A percentile compares a stretch with the other conserved stretches of the same genome.
These are phyloP conservation scores for Pandemis corylana DNA, from an alignment of 2,888 invertebrate genomes.

Conservation along the genomic window DNA sequence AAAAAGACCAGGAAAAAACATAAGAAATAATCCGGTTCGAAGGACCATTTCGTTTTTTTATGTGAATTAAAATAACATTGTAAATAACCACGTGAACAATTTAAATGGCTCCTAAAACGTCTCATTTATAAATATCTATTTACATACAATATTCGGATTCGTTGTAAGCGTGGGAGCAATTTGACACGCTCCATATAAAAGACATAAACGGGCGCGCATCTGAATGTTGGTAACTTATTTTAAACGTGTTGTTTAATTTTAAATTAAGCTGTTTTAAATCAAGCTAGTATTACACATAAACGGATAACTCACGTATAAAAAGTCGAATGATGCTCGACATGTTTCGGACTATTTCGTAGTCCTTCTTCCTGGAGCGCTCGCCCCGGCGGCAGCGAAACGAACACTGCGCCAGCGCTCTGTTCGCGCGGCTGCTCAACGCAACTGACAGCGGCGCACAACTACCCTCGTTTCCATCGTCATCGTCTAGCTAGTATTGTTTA, in stretches of 20 bases:
- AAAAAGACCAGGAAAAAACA: not conserved
- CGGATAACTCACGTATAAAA: too few species aligned
- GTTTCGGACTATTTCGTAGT: too few species aligned
- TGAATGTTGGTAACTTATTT: not conserved
- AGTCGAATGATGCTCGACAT: too few species aligned
- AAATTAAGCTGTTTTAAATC: not conserved
- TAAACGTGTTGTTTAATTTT: not conserved
- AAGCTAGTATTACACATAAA: not conserved
- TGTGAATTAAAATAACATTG: too few species aligned
- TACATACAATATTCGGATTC: conserved; percentile 1
- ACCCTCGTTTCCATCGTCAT: too few species aligned
- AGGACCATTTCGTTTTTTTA: not conserved
- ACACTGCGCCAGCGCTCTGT: too few species aligned
- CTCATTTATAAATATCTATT: conserved; percentile 2
- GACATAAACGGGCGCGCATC: conserved; percentile 65
- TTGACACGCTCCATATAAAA: conserved; percentile 61
- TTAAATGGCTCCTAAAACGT: not conserved
- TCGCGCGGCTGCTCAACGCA: too few species aligned
- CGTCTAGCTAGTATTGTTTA: not conserved
- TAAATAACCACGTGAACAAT: too few species aligned
- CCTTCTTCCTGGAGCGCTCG: too few species aligned
- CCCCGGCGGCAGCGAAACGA: too few species aligned
- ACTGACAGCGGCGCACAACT: too few species aligned
- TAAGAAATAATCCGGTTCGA: not conserved
- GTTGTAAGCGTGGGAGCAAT: conserved; percentile 50